Evolutionary conservation across 2,888 invertebrate genomes (phyloP).

Genomic region (Gandaritis pyraliata): DNA sequence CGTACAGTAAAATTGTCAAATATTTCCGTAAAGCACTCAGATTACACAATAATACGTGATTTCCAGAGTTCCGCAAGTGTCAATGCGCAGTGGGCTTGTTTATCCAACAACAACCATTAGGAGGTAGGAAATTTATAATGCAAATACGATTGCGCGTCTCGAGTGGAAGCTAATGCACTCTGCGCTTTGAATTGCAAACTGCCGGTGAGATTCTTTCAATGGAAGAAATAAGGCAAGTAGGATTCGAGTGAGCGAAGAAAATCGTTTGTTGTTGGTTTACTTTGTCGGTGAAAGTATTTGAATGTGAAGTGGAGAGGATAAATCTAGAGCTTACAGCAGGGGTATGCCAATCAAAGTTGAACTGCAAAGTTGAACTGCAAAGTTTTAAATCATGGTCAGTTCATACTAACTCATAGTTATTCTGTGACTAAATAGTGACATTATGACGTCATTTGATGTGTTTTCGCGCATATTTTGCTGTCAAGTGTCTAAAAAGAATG

Average conservation of each 20-base stretch:
- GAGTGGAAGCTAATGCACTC: conserved; percentile 78
- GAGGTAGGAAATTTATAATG: conserved; percentile 81
- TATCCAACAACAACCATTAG: conserved; percentile 74
- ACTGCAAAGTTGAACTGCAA: too few relatives aligned
- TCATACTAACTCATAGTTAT: too few relatives aligned
- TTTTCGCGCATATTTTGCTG: too few relatives aligned
- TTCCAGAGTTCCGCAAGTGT: conserved; percentile 27
- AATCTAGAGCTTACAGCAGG: conserved; percentile 4
- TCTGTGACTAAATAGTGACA: too few relatives aligned
- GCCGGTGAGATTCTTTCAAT: conserved; percentile 65
- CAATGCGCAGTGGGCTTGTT: conserved; percentile 52
- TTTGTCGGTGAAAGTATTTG: conserved; percentile 24
- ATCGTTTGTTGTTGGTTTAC: conserved; percentile 22
- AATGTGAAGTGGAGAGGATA: conserved; percentile 20
- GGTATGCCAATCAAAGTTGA: too few relatives aligned
- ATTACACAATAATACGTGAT: conserved; percentile 10
- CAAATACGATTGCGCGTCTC: conserved; percentile 79
- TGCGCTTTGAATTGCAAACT: conserved; percentile 77
- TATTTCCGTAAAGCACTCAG: conserved; percentile 7
- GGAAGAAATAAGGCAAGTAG: conserved; percentile 54
- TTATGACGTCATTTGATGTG: too few relatives aligned
- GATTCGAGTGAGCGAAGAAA: conserved; percentile 12
- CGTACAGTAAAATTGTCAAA: neutral
- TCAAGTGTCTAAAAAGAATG: too few relatives aligned
- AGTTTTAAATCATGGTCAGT: too few relatives aligned